Base-by-base conservation (phyloP, 1,140 invertebrate genomes). In the Drosophila repletoides region DNA sequence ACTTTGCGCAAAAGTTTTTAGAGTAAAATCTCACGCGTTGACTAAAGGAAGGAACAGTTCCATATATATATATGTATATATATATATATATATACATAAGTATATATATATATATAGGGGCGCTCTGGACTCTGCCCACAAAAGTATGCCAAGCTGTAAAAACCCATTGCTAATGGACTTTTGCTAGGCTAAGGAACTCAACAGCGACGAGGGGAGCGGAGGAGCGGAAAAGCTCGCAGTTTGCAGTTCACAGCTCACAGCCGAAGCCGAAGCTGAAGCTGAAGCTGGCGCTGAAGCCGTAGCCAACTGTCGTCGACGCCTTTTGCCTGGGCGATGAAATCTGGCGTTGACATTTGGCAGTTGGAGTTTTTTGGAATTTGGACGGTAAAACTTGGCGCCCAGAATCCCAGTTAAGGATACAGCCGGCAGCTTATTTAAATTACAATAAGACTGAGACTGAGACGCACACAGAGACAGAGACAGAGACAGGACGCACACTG, bases 161-260 rank as follows among this genome's bases (percentile, higher is more conserved):
- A 84, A 84, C 75, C n/a, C 80, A 84, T 79, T 84, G 79, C 74
- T 84, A 84, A 84, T 84, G 79, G 79, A 84, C 79, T 84, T 83
- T 72, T 74, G 70, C 72, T 74, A 73, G 69, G 75, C 71, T 53
- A 46, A 29, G 51, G 36, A 2, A n/a, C 36, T 29, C 2, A 2
- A 14, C 9, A 31, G 9, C 40, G 3, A n/a, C 3, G 24, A 36
- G 10, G 12, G 26, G 15, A 3, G 6, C 6, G 21, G n/a, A 5
- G n/a, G 2, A 9, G 17, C 7, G n/a, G n/a, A n/a, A n/a, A n/a
- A n/a, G n/a, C n/a, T n/a, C n/a, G n/a, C n/a, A n/a, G n/a, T n/a
- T n/a, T n/a, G n/a, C n/a, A n/a, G n/a, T n/a, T n/a, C n/a, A n/a
- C n/a, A n/a, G n/a, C n/a, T n/a, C n/a, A n/a, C n/a, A n/a, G n/a